Evolutionary conservation across 1,140 invertebrate species (phyloP), one percentile per base, ranked within the genome.

Genomic region (Catajapyx aquilonaris): DNA sequence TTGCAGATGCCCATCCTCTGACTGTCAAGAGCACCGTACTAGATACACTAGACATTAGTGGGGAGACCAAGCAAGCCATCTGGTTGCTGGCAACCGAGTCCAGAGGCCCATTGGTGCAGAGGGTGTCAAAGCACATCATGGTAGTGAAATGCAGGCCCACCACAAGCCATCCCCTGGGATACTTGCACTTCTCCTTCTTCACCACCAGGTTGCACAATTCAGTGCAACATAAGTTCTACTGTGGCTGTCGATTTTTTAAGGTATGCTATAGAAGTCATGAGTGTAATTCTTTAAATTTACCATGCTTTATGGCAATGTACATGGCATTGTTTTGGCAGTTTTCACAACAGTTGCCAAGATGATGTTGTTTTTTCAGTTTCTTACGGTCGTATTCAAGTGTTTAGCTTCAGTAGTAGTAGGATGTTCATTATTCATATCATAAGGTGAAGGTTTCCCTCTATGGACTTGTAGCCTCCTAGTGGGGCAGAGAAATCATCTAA

Each of bases 81-180:
- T 73, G 66, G 65, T 47, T 66, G 16, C 46, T 78, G 35, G 66
- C 66, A 1, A 66, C 64, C 9, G 69, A 75, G 52, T 69, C 66
- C 9, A 59, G 65, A 16, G 72, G 71, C 16, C 70, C 73, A 2
- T 52, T 81, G 10, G 75, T 84, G 7, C 78, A 84, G 52, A 63
- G 76, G 47, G 69, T 81, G 17, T 76, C 76, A 1, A 76, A 76
- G 54, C 69, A 69, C 44, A 71, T 76, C 22, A 76, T 83, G 70
- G 77, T 71, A 28, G 75, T 81, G 0, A 78, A 74, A 52, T 80
- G 76, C 52, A 71, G 75, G 52, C 60, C 65, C 11, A 69, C 66
- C 39, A 59, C 66, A 1, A 72, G 73, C 46, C 69, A 80, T 50
- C 74, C 74, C 5, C 55, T 81, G 15, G 77, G 77, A 5, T 80